Evolutionary conservation across 2,113 vertebrate species (phyloP), one percentile per base, ranked within the genome.

Genomic region (Craseonycteris thonglongyai): DNA sequence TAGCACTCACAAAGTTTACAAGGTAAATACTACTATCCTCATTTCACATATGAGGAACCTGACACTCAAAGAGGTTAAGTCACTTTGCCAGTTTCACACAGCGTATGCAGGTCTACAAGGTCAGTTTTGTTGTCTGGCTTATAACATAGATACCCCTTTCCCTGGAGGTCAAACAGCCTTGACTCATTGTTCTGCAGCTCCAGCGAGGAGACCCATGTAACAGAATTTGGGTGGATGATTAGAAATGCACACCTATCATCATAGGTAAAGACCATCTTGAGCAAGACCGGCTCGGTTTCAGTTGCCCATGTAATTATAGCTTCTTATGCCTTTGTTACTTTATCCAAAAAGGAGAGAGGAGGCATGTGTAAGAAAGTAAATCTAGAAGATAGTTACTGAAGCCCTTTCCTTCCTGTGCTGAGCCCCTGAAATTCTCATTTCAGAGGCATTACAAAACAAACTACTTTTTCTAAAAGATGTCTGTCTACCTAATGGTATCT

Each of bases 401-500:
- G 6, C 18, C 6, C 11, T 49, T 85, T 85, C 40, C 54, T 71
- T 69, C 21, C 18, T 65, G 86, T 51, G 66, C 51, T 22, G 10
- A 56, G 58, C 35, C 49, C 51, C 5, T 93, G 72, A 86, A 76
- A 86, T 96, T 88, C 51, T 69, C 68, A 74, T 84, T 93, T 91
- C 13, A 75, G 1, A 10, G 19, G 3, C n/a, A n/a, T 51, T 82
- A 76, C 13, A 63, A 58, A 65, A 74, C 30, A 54, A 69, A 49
- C 63, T 15, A 2, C 56, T n/a, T 45, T 47, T 63, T 7, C 6
- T 78, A 68, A 87, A 95, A 87, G 8, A 47, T 38, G 0, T 79
- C 56, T 38, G 0, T 79, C 56, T 86, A 92, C 49, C n/a, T 56
- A 82, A 88, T 13, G 84, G 35, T 22, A 79, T 82, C 30, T 38